Evolutionary conservation across 2,113 vertebrate genomes (phyloP), one percentile per base, ranked within the genome.

Genomic region (Dicerorhinus sumatrensis): DNA sequence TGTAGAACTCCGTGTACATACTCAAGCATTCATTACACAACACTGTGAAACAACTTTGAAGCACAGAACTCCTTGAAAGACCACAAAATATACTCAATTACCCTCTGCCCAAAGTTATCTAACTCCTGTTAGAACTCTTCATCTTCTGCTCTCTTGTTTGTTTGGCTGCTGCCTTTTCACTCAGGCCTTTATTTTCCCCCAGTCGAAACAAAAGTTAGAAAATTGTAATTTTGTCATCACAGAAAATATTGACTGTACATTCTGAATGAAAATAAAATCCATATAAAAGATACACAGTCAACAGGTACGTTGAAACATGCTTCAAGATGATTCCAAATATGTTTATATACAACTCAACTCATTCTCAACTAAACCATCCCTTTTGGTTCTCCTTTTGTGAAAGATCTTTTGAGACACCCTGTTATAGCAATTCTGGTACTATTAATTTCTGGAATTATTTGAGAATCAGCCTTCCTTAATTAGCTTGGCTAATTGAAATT

Each of bases 401-500:
- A 96, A 94, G 51, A 84, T 70, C 89, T 86, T 95, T 56, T n/a
- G 48, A 91, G 58, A 82, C 42, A 88, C 77, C 7, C 56, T 94
- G 96, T 94, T 94, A 84, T 77, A 95, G 96, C 39, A 90, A 84
- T 85, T 42, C 62, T 89, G 62, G 27, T 90, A 70, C 51, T 90
- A 92, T 87, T 92, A 94, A 92, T 95, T 96, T 97, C 76, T 92
- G 46, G 70, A 97, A 95, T 92, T 97, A 94, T 96, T 96, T 96
- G 90, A 93, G 72, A 94, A 94, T 81, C n/a, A 60, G 39, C 25
- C 75, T 31, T 94, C 21, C 46, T 98, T 98, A 96, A 96, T 96
- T 96, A 98, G 92, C 80, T 84, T 95, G 76, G 54, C 63, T 97
- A 95, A 97, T 94, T 97, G 84, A 97, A 98, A 96, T 51, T 72